Percentiles rank a stretch among this genome's conserved stretches.
Conservation (phyloP, 2,113 vertebrate genomes). For the Thunnus thynnus region DNA sequence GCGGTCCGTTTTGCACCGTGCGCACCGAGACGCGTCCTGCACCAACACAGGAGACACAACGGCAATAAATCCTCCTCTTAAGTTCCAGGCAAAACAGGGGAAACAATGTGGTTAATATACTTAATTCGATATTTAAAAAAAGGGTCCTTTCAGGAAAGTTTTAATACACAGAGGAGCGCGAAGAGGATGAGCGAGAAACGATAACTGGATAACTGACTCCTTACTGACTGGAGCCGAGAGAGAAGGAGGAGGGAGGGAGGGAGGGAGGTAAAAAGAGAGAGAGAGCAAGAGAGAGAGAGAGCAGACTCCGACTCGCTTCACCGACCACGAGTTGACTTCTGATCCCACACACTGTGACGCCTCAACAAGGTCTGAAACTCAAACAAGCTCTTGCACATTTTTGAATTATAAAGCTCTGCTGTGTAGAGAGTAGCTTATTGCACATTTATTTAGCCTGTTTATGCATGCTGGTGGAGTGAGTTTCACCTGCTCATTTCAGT, state of each 20-base stretch:
- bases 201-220: neutral
- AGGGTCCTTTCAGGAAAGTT: conserved; percentile 51
- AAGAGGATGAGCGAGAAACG: conserved; percentile 13
- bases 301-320: conserved; percentile 53
- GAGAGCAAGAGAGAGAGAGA: conserved; percentile 25
- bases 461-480: no score
- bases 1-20: conserved; percentile 34
- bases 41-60: neutral
- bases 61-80: neutral
- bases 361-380: neutral
- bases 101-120: neutral
- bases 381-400: neutral
- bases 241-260: neutral
- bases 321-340: conserved; percentile 50
- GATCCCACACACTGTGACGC: neutral
- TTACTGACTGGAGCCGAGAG: conserved; percentile 30
- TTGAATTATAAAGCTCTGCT: neutral
- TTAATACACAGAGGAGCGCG: neutral
- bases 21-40: conserved; percentile 39
- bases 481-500: no score
- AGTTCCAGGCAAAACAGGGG: neutral
- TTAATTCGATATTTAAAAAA: rapidly evolving
- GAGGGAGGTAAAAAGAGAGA: neutral
- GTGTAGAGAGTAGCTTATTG: neutral
- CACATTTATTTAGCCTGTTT: no score